Conservation (phyloP, 1,140 invertebrate genomes). For the Cephus cinctus region DNA sequence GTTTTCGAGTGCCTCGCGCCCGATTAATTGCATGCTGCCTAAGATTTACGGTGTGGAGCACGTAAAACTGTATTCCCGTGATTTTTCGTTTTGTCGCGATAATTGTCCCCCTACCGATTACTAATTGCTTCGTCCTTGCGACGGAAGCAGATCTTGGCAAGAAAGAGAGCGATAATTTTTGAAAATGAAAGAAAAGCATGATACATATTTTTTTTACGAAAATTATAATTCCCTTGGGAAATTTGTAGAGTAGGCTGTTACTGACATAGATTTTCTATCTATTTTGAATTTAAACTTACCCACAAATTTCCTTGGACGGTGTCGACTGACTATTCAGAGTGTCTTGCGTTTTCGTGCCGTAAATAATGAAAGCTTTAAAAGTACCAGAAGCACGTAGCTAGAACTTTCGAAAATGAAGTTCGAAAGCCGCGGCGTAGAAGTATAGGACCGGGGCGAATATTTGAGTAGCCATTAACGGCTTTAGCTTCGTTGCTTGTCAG, state of each 20-base stretch:
- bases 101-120: slow-evolving; percentile 34
- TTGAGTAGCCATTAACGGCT: slow-evolving; percentile 45
- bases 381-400: slow-evolving; percentile 20
- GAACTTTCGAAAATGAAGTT: slow-evolving; percentile 41
- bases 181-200: no score
- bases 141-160: no score
- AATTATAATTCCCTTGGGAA: no score
- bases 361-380: slow-evolving; percentile 30
- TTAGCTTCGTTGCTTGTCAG: slow-evolving; percentile 35
- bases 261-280: no score
- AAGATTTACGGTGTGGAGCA: slow-evolving; percentile 37
- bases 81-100: slow-evolving; percentile 28
- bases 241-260: no score
- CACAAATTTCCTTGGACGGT: no score
- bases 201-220: no score
- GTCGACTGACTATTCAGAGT: no score
- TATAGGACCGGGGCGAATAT: slow-evolving; percentile 27
- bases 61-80: slow-evolving; percentile 29
- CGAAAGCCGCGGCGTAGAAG: slow-evolving; percentile 31
- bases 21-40: slow-evolving; percentile 40
- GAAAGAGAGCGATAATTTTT: no score
- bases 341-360: background rate
- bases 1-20: slow-evolving; percentile 37
- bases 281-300: no score
- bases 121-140: no score